Conservation (phyloP, 2,113 vertebrate species). For the Zosterops japonicus region DNA sequence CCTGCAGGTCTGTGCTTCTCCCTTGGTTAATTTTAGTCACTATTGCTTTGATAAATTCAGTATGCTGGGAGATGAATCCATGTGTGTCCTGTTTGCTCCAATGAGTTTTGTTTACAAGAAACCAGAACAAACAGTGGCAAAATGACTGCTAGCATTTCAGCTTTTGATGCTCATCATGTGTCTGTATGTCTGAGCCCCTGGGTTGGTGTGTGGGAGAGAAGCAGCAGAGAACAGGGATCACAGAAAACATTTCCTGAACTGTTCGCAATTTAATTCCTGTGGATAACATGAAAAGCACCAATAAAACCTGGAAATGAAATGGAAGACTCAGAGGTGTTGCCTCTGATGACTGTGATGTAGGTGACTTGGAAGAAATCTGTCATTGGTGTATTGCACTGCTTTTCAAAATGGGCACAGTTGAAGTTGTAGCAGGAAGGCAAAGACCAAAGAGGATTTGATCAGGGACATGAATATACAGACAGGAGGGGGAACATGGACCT, state of each 20-base stretch:
- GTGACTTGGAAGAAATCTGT: not conserved
- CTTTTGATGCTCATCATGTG: not conserved
- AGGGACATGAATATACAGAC: not conserved
- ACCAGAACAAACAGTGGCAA: not conserved
- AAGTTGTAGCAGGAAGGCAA: not conserved
- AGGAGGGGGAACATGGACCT: not conserved
- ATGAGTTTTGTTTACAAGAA: not conserved
- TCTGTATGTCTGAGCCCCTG: not conserved
- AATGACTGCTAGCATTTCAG: not conserved
- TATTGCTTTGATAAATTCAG: not conserved
- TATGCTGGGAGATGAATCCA: not conserved
- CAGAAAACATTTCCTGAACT: not conserved
- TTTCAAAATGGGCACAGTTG: not conserved
- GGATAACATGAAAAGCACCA: not conserved
- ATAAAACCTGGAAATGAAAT: not conserved
- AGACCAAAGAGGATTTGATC: conserved; percentile 26
- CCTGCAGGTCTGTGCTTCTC: not conserved
- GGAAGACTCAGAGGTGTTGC: not conserved
- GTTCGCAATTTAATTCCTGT: not conserved
- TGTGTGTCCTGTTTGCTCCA: not conserved
- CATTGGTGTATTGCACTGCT: not conserved
- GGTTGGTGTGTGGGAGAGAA: not conserved
- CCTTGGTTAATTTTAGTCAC: not conserved
- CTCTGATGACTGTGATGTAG: not conserved
- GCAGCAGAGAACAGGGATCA: not conserved